A percentile compares a stretch with the other conserved stretches of the same genome.
phyloP scores from a whole-genome alignment of 2,888 invertebrate genomes.

The Cancer borealis region DNA sequence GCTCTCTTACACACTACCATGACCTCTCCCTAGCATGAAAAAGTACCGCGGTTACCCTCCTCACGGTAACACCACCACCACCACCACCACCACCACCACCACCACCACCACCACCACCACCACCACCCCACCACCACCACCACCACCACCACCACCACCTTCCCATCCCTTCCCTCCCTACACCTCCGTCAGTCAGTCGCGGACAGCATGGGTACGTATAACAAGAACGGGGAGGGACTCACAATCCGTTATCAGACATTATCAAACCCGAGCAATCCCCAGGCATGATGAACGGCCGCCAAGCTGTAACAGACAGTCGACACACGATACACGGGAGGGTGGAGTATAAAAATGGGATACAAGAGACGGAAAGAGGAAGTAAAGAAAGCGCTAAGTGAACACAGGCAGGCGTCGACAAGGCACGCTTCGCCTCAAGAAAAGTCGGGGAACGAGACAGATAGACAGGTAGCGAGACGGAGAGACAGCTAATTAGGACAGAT shows the following conservation, averaged over 20 bases:
- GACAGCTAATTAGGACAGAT: conserved; percentile 70
- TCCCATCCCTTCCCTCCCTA: background rate
- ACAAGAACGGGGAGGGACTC: background rate
- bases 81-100: background rate
- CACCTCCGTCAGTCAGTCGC: background rate
- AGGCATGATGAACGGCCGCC: conserved; percentile 25
- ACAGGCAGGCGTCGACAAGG: conserved; percentile 2
- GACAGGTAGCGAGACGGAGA: conserved; percentile 64
- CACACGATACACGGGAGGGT: background rate
- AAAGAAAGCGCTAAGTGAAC: conserved; percentile 4
- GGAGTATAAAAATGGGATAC: conserved; percentile 5
- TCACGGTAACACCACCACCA: background rate
- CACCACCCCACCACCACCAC: background rate
- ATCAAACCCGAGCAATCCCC: conserved; percentile 18
- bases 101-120: background rate
- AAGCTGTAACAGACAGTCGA: background rate
- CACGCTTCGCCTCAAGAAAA: conserved; percentile 44
- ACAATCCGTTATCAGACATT: conserved; percentile 30
- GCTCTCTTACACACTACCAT: too few relatives aligned
- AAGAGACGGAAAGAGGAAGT: background rate
- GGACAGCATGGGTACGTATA: background rate
- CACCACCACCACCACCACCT: background rate
- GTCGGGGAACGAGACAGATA: conserved; percentile 42
- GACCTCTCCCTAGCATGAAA: conserved; percentile 3
- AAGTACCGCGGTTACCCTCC: background rate